Evolutionary conservation across 2,797 vertebrate genomes (phyloP), one percentile per base, ranked within the genome.

Genomic region (Etheostoma perlongum): DNA sequence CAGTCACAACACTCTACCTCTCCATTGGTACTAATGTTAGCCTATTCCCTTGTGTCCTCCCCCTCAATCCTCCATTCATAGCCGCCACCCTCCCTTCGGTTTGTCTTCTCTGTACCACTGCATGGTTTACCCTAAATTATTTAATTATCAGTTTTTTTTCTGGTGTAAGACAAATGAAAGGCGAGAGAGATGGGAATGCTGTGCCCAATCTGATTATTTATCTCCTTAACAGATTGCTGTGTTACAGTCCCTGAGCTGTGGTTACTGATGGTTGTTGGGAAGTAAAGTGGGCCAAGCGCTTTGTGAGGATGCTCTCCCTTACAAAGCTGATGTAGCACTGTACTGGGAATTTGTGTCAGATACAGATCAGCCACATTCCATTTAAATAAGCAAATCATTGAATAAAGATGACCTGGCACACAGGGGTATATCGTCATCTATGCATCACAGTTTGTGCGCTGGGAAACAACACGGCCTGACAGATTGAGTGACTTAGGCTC

Each of bases 111-210:
- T 87, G 85, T 92, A 94, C 95, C 92, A 95, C 94, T 95, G 95
- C 94, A 94, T 92, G 95, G 94, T 95, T 96, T 96, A 96, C 95
- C 94, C 94, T 95, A 95, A 97, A 97, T 97, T 95, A 97, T 98
- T 98, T 97, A 96, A 99, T 98, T 97, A 98, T 95, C 94, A 95
- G 96, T 3, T 96, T 97, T 96, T 96, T 96, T 96, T 95, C 94
- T 94, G 92, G 95, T 96, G 95, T 94, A 96, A 97, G 96, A 97
- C 96, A 96, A 98, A 98, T 97, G 96, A 97, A 97, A 97, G 96
- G 95, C 94, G 92, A 93, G 95, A 95, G 95, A 95, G 95, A 95
- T 94, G 94, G 95, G 95, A 95, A 94, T 94, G 95, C 95, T 92
- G 93, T 94, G 96, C 95, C 95, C 96, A 95, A 97, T 96, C 95